phyloP scores from a whole-genome alignment of 2,888 invertebrate species.

The Melanchra persicariae region DNA sequence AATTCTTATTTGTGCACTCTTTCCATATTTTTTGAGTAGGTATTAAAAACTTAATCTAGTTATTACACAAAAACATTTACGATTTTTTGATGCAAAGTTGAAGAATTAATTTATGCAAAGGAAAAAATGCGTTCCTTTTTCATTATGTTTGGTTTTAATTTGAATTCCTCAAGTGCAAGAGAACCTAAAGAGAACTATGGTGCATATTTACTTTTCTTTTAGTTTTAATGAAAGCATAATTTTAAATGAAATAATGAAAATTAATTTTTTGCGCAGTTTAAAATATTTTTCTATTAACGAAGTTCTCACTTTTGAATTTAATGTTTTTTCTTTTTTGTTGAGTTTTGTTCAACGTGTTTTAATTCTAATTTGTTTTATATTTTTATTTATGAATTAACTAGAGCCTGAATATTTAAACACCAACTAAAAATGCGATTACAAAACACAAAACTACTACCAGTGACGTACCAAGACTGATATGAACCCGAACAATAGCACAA shows the following conservation, averaged over 20 bases:
- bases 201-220: conserved; percentile 32
- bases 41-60: neutral
- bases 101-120: conserved; percentile 29
- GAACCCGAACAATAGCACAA: too few relatives aligned
- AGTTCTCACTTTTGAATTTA: neutral
- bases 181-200: conserved; percentile 15
- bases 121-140: conserved; percentile 20
- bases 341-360: neutral
- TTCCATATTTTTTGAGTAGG: too few relatives aligned
- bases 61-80: neutral
- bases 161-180: conserved; percentile 37
- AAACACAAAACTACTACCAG: too few relatives aligned
- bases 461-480: neutral
- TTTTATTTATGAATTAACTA: neutral
- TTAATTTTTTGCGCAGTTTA: neutral
- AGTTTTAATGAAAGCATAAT: conserved; percentile 45
- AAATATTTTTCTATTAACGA: conserved; percentile 9
- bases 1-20: too few relatives aligned
- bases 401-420: neutral
- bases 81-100: conserved; percentile 21
- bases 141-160: conserved; percentile 45
- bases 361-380: neutral
- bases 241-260: conserved; percentile 28
- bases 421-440: too few relatives aligned
- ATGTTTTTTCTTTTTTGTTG: neutral